Conservation (phyloP, 2,888 invertebrate genomes). For the Drosophila algonquin region DNA sequence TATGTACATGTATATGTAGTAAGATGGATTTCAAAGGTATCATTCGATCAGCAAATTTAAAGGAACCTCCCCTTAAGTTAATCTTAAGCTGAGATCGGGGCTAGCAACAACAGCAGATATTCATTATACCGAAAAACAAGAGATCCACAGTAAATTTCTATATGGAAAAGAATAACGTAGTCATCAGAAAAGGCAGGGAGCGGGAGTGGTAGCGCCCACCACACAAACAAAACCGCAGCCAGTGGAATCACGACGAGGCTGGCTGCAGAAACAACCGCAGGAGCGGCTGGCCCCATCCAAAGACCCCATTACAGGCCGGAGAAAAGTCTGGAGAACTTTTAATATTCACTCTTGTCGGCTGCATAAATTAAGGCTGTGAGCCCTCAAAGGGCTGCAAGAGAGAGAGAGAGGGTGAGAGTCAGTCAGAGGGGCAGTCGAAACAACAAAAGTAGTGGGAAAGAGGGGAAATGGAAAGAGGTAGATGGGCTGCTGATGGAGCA, state of each 20-base stretch:
- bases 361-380: constrained; percentile 66
- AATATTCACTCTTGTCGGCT: constrained; percentile 70
- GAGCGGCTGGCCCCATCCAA: constrained; percentile 37
- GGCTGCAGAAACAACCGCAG: constrained; percentile 18
- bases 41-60: too few relatives aligned
- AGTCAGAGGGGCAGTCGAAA: constrained; percentile 10
- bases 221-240: constrained; percentile 33
- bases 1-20: too few relatives aligned
- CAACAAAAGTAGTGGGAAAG: constrained; percentile 26
- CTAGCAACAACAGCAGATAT: neutral
- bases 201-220: constrained; percentile 31
- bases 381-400: constrained; percentile 40
- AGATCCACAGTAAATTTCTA: constrained; percentile 13
- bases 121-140: constrained; percentile 22
- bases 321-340: constrained; percentile 68
- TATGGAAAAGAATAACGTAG: constrained; percentile 50
- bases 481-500: constrained; percentile 29
- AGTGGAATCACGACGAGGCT: constrained; percentile 14
- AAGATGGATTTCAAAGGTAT: too few relatives aligned
- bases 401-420: neutral
- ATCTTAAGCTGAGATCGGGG: neutral
- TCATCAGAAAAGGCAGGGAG: constrained; percentile 56
- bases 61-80: neutral
- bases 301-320: constrained; percentile 34
- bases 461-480: neutral